phyloP scores from a whole-genome alignment of 2,113 vertebrate species.

The Dicaeum eximium region DNA sequence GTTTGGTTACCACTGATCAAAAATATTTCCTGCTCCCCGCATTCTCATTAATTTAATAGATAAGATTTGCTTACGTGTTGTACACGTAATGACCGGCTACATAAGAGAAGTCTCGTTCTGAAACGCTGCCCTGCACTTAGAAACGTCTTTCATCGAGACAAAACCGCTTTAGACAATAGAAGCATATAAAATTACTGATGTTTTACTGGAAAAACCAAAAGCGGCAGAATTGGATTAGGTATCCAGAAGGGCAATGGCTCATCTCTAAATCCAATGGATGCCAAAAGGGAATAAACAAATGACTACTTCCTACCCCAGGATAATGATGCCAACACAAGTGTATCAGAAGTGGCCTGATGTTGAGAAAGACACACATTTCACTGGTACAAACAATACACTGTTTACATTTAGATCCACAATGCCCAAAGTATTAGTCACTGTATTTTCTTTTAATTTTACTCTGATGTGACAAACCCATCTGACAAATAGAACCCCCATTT shows the following conservation, averaged over 20 bases:
- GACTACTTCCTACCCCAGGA: constrained; percentile 5
- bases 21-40: constrained; percentile 65
- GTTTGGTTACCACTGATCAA: constrained; percentile 70
- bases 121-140: constrained; percentile 37
- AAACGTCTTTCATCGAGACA: constrained; percentile 54
- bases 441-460: neutral
- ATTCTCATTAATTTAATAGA: constrained; percentile 75
- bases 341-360: neutral
- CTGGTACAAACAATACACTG: neutral
- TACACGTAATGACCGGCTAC: constrained; percentile 63
- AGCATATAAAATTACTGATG: constrained; percentile 33
- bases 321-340: neutral
- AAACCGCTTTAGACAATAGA: constrained; percentile 34
- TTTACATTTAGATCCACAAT: neutral
- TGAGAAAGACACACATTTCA: neutral
- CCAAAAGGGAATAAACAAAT: constrained; percentile 20
- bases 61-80: constrained; percentile 57
- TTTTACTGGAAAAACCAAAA: constrained; percentile 42
- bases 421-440: neutral
- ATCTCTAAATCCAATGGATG: constrained; percentile 1
- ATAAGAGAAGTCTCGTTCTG: constrained; percentile 52
- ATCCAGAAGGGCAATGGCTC: neutral
- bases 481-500: neutral
- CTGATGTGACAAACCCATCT: neutral
- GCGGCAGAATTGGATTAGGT: neutral